Evolutionary conservation across 2,797 vertebrate species (phyloP), one percentile per base, ranked within the genome.

Genomic region (Pseudopleuronectes americanus): DNA sequence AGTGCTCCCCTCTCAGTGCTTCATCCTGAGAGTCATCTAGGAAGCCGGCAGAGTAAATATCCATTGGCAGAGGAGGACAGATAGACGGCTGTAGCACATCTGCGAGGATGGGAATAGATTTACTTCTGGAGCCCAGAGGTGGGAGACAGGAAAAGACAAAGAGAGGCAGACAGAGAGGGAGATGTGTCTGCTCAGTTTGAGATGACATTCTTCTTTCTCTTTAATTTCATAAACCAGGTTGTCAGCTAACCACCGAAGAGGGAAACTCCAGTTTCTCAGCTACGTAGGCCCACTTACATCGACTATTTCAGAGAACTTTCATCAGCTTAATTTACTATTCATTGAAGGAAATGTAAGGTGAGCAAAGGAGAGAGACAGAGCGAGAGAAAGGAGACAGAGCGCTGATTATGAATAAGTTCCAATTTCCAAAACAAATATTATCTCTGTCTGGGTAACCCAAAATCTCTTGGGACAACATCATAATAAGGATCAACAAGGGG

Each of bases 351-450:
- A 74, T 31, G 48, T 21, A 68, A 74, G 64, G 58, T 52, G 54
- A 71, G 73, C 74, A 68, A 47, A 76, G 57, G 56, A 64, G 52
- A 51, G 58, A 22, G 61, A 55, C 55, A 51, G 57, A 61, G 55
- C 36, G 56, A 60, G 56, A 67, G 76, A 26, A 53, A 3, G 36
- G 47, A 86, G 84, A 73, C 66, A 47, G 75, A 74, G 80, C 72
- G 64, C 83, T 83, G 87, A 92, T 88, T 91, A 84, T 85, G 89
- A 91, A 92, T 92, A 92, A 88, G 90, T 92, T 95, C 92, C 92
- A 95, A 93, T 95, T 93, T 90, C 79, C 84, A 90, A 93, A 93
- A 92, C 91, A 95, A 94, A 94, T 93, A 95, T 94, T 93, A 93
- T 92, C 90, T 92, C 84, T 89, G 89, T 89, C 87, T 92, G 90